Base-by-base conservation (phyloP, 2,113 vertebrate species). In the Rhynchomys soricoides region DNA sequence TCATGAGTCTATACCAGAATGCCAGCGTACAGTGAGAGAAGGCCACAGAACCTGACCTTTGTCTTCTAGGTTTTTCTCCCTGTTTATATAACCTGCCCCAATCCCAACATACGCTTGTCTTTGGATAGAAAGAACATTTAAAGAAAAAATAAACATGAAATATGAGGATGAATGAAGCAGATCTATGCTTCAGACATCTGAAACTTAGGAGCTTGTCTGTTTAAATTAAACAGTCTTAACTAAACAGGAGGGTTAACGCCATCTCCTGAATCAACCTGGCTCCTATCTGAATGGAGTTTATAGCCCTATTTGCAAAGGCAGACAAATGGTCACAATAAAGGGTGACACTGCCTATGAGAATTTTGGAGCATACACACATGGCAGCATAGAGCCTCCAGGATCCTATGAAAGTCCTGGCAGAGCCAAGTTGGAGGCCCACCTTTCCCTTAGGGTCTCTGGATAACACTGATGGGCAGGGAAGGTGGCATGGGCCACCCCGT, bases 51-150 rank as follows among this genome's bases (percentile, higher is more conserved):
- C 37, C 37, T 82, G 64, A 66, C 64, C 22, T 70, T 83, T 71
- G 4, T 68, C 77, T 37, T 31, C 4, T 48, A 26, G 40, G 62
- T 7, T 71, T 87, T 34, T 62, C 40, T 12, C 43, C 93, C 68
- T 94, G 29, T 73, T 50, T 55, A 78, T 86, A 68, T 95, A 48
- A 94, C 48, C 22, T 95, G 64, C 34, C 85, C 34, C 17, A 17
- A 17, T 68, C 50, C 70, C 57, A 88, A 40, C 55, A 70, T 45
- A 74, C 48, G 85, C 45, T 97, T 64, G 55, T 11, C 59, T 66
- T 92, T 74, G 8, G 66, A 75, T 89, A n/a, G 70, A 95, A 91
- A 89, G 88, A 75, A 59, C 45, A 19, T 21, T 71, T 85, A 64
- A 74, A 55, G 57, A 82, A 73, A 82, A 95, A 59, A 52, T 29